Percentiles rank a stretch among this genome's conserved stretches.
phyloP scores from a whole-genome alignment of 2,797 vertebrate species.

The Anguilla obscura region DNA sequence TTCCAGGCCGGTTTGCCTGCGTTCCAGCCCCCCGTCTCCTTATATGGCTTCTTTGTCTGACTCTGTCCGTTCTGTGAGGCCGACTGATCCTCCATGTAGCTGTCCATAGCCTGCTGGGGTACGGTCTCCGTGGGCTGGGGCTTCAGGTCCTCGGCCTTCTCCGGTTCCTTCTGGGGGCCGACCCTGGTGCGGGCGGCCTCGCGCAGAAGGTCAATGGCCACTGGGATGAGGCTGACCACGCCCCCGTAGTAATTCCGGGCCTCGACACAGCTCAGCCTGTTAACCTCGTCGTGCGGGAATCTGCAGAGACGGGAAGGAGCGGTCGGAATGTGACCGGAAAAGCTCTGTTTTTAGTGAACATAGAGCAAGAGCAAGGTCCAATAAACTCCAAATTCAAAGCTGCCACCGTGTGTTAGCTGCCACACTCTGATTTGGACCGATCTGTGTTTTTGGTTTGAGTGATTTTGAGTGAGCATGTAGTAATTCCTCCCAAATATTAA shows the following conservation, averaged over 20 bases:
- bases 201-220: constrained; percentile 68
- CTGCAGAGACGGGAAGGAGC: constrained; percentile 51
- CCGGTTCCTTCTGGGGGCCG: neutral
- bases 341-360: neutral
- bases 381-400: neutral
- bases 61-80: constrained; percentile 21
- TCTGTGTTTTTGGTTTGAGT: neutral
- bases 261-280: constrained; percentile 76
- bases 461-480: neutral
- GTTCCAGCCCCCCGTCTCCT: constrained; percentile 32
- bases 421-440: neutral
- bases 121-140: neutral
- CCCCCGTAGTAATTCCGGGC: constrained; percentile 74
- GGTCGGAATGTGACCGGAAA: neutral
- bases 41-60: constrained; percentile 18
- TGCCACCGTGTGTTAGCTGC: neutral
- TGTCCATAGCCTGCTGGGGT: neutral
- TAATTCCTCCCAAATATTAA: neutral
- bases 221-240: constrained; percentile 77
- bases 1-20: constrained; percentile 68
- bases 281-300: constrained; percentile 74
- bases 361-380: neutral
- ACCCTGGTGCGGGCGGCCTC: constrained; percentile 46
- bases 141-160: neutral
- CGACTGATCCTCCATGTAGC: neutral